phyloP scores from a whole-genome alignment of 2,113 vertebrate species.

The Scomber japonicus region DNA sequence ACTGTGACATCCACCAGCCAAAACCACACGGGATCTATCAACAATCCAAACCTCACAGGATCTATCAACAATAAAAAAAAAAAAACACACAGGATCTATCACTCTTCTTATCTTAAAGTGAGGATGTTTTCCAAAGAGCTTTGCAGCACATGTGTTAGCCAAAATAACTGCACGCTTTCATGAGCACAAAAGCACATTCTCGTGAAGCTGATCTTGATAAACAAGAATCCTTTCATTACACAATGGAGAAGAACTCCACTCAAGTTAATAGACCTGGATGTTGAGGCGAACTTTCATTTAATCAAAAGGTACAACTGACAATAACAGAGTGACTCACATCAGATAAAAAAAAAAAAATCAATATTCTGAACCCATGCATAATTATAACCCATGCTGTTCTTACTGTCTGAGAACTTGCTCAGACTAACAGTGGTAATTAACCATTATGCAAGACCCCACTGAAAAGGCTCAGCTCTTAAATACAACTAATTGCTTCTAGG shows the following conservation, averaged over 20 bases:
- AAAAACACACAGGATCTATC: slow-evolving; percentile 27
- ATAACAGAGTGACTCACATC: slow-evolving; percentile 15
- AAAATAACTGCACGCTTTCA: slow-evolving; percentile 64
- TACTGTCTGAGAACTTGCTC: slow-evolving; percentile 34
- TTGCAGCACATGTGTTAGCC: slow-evolving; percentile 39
- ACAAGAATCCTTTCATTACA: slow-evolving; percentile 29
- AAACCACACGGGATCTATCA: slow-evolving; percentile 52
- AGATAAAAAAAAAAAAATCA: slow-evolving; percentile 17
- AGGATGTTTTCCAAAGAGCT: slow-evolving; percentile 58
- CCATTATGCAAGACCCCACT: slow-evolving; percentile 43
- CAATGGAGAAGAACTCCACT: slow-evolving; percentile 15
- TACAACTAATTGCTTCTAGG: slow-evolving; percentile 56
- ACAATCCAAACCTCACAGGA: slow-evolving; percentile 36
- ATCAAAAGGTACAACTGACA: background rate
- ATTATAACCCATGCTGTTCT: slow-evolving; percentile 11
- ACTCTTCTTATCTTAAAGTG: slow-evolving; percentile 53
- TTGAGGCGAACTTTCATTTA: slow-evolving; percentile 2
- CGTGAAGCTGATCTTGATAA: slow-evolving; percentile 43
- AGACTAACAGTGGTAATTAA: slow-evolving; percentile 57
- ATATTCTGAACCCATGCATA: slow-evolving; percentile 7
- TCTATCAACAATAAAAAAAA: slow-evolving; percentile 24
- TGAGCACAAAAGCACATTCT: slow-evolving; percentile 50
- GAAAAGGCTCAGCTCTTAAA: slow-evolving; percentile 49
- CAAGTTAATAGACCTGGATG: slow-evolving; percentile 40
- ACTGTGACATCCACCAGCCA: slow-evolving; percentile 64